Evolutionary conservation across 2,888 invertebrate species (phyloP).

Genomic region (Himalopsyche kuldschensis): DNA sequence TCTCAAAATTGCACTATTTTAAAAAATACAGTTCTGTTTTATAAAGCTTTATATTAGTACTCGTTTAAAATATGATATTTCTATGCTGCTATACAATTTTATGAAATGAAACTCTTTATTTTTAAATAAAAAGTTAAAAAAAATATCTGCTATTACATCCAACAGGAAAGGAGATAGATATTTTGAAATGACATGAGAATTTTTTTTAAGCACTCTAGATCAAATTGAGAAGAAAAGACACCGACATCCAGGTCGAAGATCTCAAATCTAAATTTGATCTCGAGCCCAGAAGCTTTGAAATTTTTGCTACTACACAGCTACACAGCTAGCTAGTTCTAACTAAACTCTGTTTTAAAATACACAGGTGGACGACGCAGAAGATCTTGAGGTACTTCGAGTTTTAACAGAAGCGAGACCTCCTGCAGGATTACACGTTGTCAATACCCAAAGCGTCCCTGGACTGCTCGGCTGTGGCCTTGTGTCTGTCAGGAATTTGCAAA

Average conservation of each 20-base stretch:
- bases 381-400: constrained; percentile 73
- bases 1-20: too few relatives aligned
- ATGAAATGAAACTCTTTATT: too few relatives aligned
- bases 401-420: constrained; percentile 75
- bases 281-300: too few relatives aligned
- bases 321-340: too few relatives aligned
- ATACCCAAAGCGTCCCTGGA: constrained; percentile 76
- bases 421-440: constrained; percentile 76
- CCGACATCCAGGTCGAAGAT: neutral
- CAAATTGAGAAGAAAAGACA: neutral
- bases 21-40: too few relatives aligned
- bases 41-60: too few relatives aligned
- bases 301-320: too few relatives aligned
- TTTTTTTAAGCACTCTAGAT: neutral
- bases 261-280: neutral
- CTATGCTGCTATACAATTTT: too few relatives aligned
- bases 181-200: neutral
- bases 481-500: constrained; percentile 71
- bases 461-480: constrained; percentile 57
- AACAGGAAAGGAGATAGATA: too few relatives aligned
- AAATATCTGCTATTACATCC: too few relatives aligned
- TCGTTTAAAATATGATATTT: too few relatives aligned
- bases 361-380: constrained; percentile 80
- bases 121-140: too few relatives aligned
- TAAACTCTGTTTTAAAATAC: constrained; percentile 14